A percentile compares a stretch with the other conserved stretches of the same genome.
Evolutionary conservation across 2,888 invertebrate species (phyloP).

Genomic region (Eubasilissa splendida): DNA sequence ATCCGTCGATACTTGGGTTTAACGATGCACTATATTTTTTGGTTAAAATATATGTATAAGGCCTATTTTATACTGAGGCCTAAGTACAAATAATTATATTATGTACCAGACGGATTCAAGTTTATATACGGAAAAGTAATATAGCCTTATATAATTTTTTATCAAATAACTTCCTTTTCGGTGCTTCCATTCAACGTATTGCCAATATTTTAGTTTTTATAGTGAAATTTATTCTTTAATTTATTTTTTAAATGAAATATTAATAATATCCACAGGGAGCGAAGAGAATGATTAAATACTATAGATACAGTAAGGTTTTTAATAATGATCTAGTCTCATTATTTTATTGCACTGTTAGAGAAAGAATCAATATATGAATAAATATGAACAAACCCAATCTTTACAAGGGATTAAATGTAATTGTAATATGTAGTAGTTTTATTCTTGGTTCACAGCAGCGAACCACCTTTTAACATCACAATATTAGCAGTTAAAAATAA

Average conservation of each 20-base stretch:
- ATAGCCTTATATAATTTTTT: not conserved
- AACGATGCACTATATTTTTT: too few species aligned
- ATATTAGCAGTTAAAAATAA: not conserved
- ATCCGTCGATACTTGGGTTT: too few species aligned
- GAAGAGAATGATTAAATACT: too few species aligned
- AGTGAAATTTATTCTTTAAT: not conserved
- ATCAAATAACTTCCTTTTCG: conserved; percentile 3
- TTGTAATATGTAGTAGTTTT: conserved; percentile 11
- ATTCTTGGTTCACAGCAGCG: conserved; percentile 10
- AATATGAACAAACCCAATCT: conserved; percentile 32
- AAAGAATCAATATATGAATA: not conserved
- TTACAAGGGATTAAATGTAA: conserved; percentile 50
- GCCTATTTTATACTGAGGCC: not conserved
- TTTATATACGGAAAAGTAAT: not conserved
- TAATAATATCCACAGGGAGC: too few species aligned
- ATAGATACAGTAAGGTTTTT: not conserved
- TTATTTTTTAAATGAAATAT: too few species aligned
- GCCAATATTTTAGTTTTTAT: conserved; percentile 4
- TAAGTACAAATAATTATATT: not conserved
- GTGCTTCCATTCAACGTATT: conserved; percentile 26
- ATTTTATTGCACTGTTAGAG: conserved; percentile 3
- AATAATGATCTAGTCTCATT: conserved; percentile 22
- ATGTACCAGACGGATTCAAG: not conserved
- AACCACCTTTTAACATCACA: not conserved
- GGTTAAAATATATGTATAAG: too few species aligned